Evolutionary conservation across 92 coral and sea anemone species (phyloP).

Genomic region (Epizoanthus ramosus): DNA sequence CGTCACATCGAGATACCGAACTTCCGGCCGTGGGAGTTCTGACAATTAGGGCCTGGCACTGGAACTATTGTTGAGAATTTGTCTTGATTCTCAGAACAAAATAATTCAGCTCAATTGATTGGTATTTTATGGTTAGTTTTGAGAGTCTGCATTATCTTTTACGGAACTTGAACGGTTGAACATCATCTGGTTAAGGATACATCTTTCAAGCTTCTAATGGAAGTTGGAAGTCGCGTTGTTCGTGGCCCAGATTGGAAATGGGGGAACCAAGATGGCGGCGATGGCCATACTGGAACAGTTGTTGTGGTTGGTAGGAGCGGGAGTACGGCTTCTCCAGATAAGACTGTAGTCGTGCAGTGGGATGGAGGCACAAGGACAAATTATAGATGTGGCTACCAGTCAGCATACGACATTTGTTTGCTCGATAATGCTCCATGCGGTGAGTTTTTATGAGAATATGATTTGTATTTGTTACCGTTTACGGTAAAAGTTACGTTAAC

Average conservation of each 20-base stretch:
- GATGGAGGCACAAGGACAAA: slow-evolving; percentile 87
- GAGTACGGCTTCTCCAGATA: slow-evolving; percentile 81
- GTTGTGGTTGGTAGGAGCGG: slow-evolving; percentile 79
- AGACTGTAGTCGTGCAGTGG: slow-evolving; percentile 92
- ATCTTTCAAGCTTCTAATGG: slow-evolving; percentile 49
- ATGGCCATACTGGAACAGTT: slow-evolving; percentile 87
- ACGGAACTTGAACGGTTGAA: neutral
- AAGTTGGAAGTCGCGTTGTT: slow-evolving; percentile 79
- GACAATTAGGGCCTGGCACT: slow-evolving; percentile 32
- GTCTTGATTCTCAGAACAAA: neutral
- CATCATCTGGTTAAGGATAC: neutral
- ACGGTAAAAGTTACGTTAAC: neutral
- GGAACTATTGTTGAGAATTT: neutral
- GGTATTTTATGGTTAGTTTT: neutral
- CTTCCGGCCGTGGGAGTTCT: neutral
- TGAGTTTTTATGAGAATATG: slow-evolving; percentile 31
- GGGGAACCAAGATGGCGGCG: slow-evolving; percentile 94
- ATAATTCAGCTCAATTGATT: too few relatives aligned
- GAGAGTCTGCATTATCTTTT: neutral
- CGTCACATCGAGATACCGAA: too few relatives aligned
- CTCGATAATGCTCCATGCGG: slow-evolving; percentile 84
- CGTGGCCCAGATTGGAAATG: slow-evolving; percentile 91
- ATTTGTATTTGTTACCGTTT: too few relatives aligned
- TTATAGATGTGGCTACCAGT: slow-evolving; percentile 86
- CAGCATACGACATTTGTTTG: slow-evolving; percentile 74